Conservation (phyloP, 2,113 vertebrate genomes). For the Antennarius striatus region DNA sequence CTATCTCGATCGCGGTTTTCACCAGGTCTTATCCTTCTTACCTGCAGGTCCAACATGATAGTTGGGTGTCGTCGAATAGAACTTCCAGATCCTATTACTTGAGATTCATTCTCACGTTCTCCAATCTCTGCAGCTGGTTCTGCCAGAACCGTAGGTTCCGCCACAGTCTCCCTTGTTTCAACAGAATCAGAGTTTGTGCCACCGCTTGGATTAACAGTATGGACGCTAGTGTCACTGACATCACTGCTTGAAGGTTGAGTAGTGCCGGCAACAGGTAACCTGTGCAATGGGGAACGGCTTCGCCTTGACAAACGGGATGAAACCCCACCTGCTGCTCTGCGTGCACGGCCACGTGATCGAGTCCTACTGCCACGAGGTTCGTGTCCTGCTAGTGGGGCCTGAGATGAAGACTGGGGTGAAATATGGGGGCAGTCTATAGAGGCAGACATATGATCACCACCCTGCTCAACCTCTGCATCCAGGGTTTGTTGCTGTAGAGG, state of each 20-base stretch:
- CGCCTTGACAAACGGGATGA: slow-evolving; percentile 83
- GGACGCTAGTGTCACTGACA: slow-evolving; percentile 31
- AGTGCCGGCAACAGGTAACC: slow-evolving; percentile 53
- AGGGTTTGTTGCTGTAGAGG: slow-evolving; percentile 53
- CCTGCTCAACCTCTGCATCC: slow-evolving; percentile 67
- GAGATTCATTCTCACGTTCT: slow-evolving; percentile 80
- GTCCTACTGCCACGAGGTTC: slow-evolving; percentile 84
- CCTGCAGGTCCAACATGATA: slow-evolving; percentile 92
- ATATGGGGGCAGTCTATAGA: slow-evolving; percentile 69
- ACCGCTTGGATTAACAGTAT: slow-evolving; percentile 46
- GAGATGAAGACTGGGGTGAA: slow-evolving; percentile 55
- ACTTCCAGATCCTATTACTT: slow-evolving; percentile 69
- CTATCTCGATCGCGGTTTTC: slow-evolving; percentile 91
- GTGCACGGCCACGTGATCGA: slow-evolving; percentile 82
- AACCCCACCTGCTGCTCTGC: slow-evolving; percentile 81
- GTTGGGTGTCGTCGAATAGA: slow-evolving; percentile 85
- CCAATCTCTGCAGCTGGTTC: slow-evolving; percentile 77
- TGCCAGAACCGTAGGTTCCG: slow-evolving; percentile 66
- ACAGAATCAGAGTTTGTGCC: slow-evolving; percentile 66
- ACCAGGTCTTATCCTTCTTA: slow-evolving; percentile 89
- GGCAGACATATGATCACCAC: slow-evolving; percentile 57
- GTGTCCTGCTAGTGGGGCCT: slow-evolving; percentile 40
- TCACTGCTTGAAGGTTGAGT: slow-evolving; percentile 45
- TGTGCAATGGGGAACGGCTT: slow-evolving; percentile 88
- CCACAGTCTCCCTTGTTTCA: slow-evolving; percentile 63